Percentiles rank a stretch among this genome's conserved stretches.
phyloP scores from a whole-genome alignment of 2,113 vertebrate species.

The Ochotona curzoniae region DNA sequence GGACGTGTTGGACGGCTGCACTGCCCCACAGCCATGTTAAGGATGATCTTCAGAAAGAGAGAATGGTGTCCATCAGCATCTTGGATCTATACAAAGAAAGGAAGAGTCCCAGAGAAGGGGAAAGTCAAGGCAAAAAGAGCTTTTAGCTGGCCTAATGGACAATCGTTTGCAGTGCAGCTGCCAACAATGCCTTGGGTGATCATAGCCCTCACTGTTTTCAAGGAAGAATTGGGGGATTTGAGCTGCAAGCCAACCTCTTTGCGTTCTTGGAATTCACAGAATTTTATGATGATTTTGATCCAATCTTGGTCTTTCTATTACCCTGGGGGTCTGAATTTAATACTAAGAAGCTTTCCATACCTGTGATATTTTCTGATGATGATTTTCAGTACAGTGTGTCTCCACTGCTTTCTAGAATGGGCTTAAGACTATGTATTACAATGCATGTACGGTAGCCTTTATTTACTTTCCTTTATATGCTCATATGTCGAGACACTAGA shows the following conservation, averaged over 20 bases:
- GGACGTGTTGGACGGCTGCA: neutral
- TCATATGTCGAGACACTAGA: neutral
- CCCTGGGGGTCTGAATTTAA: neutral
- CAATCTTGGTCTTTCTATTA: constrained; percentile 24
- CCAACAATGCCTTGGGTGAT: neutral
- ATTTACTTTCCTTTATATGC: neutral
- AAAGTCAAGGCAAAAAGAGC: neutral
- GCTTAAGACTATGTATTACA: neutral
- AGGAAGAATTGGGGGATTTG: neutral
- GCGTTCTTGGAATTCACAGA: neutral
- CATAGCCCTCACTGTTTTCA: neutral
- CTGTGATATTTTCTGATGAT: neutral
- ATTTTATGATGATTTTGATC: neutral
- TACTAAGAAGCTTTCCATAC: constrained; percentile 18
- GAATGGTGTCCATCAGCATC: neutral
- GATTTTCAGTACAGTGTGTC: neutral
- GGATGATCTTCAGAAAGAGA: constrained; percentile 8
- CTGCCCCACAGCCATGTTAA: neutral
- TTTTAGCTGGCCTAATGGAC: neutral
- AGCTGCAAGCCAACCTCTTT: neutral
- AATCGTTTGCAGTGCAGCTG: neutral
- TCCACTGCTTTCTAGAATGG: neutral
- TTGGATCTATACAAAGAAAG: neutral
- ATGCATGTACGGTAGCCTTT: neutral
- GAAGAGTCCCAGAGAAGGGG: neutral